Conservation (phyloP, 2,113 vertebrate genomes). For the Ellobius talpinus region DNA sequence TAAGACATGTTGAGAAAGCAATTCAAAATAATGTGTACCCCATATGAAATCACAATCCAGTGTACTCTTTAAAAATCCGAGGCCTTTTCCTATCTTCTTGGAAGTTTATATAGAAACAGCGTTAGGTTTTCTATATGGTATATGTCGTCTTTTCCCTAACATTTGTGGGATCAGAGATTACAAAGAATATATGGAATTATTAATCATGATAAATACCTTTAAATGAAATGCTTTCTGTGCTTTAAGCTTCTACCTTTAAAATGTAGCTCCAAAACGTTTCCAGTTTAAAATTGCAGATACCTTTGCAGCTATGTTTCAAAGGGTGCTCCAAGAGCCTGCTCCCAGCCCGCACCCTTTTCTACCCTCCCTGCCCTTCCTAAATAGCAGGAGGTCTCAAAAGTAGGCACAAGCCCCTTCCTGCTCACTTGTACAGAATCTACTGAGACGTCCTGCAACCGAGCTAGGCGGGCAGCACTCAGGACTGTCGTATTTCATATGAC, state of each 20-base stretch:
- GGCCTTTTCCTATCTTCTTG: background rate
- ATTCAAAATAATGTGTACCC: slow-evolving; percentile 64
- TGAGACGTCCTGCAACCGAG: background rate
- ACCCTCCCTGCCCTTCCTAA: background rate
- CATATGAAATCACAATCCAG: slow-evolving; percentile 53
- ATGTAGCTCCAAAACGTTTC: background rate
- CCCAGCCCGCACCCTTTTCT: background rate
- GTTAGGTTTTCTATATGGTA: background rate
- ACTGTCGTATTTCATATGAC: background rate
- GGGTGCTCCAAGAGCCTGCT: background rate
- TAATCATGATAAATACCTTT: background rate
- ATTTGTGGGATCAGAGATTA: background rate
- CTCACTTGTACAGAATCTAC: background rate
- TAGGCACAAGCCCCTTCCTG: background rate
- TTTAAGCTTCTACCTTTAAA: slow-evolving; percentile 26
- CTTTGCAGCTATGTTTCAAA: background rate
- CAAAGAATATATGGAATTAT: background rate
- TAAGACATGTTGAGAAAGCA: slow-evolving; percentile 84
- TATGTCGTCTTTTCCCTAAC: background rate
- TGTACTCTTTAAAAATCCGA: slow-evolving; percentile 10
- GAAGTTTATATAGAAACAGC: slow-evolving; percentile 43
- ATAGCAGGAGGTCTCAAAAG: background rate
- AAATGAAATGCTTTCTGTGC: background rate
- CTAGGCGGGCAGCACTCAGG: background rate
- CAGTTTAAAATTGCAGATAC: slow-evolving; percentile 19